A percentile compares a stretch with the other conserved stretches of the same genome.
Evolutionary conservation across 2,113 vertebrate species (phyloP).

Genomic region (Perca fluviatilis): DNA sequence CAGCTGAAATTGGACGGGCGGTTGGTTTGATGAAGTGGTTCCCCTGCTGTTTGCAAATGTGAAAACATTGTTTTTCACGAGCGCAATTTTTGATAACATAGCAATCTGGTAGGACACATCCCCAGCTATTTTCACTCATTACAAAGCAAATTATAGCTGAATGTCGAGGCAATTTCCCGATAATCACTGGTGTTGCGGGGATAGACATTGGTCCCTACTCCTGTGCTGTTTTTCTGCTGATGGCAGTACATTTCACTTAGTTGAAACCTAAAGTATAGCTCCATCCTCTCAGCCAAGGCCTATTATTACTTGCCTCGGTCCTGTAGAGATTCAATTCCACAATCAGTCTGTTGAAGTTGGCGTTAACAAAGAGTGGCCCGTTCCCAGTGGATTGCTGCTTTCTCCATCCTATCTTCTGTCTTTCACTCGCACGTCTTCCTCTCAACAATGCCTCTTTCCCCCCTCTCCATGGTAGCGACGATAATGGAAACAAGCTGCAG

Average conservation of each 20-base stretch:
- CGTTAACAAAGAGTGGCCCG: constrained; percentile 64
- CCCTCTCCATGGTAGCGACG: constrained; percentile 17
- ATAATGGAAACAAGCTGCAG: constrained; percentile 50
- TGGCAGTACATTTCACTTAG: constrained; percentile 66
- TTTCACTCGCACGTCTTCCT: constrained; percentile 29
- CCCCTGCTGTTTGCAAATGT: constrained; percentile 67
- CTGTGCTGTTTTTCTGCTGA: constrained; percentile 65
- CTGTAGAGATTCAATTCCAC: constrained; percentile 72
- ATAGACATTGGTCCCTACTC: constrained; percentile 56
- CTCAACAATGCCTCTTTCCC: constrained; percentile 10
- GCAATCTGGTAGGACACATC: constrained; percentile 68
- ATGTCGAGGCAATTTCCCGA: constrained; percentile 77
- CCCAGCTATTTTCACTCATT: constrained; percentile 74
- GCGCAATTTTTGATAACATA: constrained; percentile 69
- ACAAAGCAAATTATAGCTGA: constrained; percentile 74
- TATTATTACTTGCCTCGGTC: constrained; percentile 65
- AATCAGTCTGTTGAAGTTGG: constrained; percentile 73
- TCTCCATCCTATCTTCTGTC: constrained; percentile 41
- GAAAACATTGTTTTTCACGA: constrained; percentile 52
- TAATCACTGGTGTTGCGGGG: constrained; percentile 70
- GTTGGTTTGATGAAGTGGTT: constrained; percentile 44
- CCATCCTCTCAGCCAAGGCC: constrained; percentile 59
- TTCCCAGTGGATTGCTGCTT: constrained; percentile 52
- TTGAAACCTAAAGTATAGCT: constrained; percentile 69
- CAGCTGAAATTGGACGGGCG: constrained; percentile 1